These are phyloP conservation scores for Rattus rattus DNA, from an alignment of 2,113 vertebrate species.

Conservation along the genomic window DNA sequence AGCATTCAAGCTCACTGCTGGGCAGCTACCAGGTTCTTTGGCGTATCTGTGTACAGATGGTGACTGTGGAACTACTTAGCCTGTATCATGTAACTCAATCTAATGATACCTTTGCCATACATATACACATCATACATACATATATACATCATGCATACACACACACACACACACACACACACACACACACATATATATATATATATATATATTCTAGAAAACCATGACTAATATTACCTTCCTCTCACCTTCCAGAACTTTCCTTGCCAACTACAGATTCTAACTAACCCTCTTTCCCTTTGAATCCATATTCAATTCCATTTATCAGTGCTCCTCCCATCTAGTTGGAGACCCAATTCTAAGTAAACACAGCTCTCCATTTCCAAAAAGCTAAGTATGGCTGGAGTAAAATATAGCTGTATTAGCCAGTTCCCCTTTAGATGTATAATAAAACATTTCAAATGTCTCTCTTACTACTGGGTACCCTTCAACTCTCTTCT, in stretches of 20 bases:
- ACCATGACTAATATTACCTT: not conserved
- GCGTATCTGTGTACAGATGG: no score
- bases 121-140: no score
- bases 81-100: not conserved
- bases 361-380: not conserved
- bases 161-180: no score
- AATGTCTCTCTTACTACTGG: not conserved
- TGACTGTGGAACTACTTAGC: not conserved
- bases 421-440: not conserved
- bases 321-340: not conserved
- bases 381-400: not conserved
- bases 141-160: no score
- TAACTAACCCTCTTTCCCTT: not conserved
- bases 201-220: not conserved
- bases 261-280: not conserved
- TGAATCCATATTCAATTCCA: not conserved
- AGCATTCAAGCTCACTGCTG: not conserved
- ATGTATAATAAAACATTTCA: not conserved
- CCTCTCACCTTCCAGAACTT: not conserved
- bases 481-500: not conserved
- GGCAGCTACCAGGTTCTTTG: not conserved
- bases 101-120: no score
- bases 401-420: not conserved
- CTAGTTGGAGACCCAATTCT: not conserved
- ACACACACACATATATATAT: no score